Conservation (phyloP, 2,113 vertebrate species). For the Collichthys lucidus region DNA sequence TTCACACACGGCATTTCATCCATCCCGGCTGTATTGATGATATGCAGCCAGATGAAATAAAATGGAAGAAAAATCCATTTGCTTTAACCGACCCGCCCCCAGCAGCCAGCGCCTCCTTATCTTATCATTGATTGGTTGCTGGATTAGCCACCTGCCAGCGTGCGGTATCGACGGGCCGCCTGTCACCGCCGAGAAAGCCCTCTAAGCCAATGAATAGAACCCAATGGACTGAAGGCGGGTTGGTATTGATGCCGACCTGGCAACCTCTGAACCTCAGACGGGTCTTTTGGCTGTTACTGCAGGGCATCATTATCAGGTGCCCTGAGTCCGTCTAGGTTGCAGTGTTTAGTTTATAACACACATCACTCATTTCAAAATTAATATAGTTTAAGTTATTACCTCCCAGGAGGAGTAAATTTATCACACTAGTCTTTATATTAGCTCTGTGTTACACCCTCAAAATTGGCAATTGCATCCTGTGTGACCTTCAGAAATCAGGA, state of each 20-base stretch:
- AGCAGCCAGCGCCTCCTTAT: conserved; percentile 58
- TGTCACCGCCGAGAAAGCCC: conserved; percentile 58
- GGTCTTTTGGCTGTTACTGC: conserved; percentile 34
- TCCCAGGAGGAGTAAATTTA: conserved; percentile 30
- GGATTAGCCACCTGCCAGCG: conserved; percentile 68
- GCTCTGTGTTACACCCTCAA: conserved; percentile 14
- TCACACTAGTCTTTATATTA: conserved; percentile 19
- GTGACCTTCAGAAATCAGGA: conserved; percentile 40
- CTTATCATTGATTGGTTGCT: conserved; percentile 71
- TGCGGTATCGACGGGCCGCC: conserved; percentile 67
- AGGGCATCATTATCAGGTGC: conserved; percentile 7
- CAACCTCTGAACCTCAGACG: conserved; percentile 35
- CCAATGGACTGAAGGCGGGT: conserved; percentile 27
- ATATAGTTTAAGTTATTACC: conserved; percentile 32
- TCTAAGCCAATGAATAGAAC: conserved; percentile 51
- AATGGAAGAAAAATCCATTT: conserved; percentile 34
- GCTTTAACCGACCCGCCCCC: conserved; percentile 13
- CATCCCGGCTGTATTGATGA: neutral
- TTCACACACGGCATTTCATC: conserved; percentile 14
- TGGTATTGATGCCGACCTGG: conserved; percentile 57
- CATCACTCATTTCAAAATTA: conserved; percentile 41
- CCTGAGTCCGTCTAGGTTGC: neutral
- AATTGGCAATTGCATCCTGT: conserved; percentile 31
- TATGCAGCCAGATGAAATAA: neutral
- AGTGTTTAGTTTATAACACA: neutral